phyloP scores from a whole-genome alignment of 2,888 invertebrate species.

The Dysmachus trigonus region DNA sequence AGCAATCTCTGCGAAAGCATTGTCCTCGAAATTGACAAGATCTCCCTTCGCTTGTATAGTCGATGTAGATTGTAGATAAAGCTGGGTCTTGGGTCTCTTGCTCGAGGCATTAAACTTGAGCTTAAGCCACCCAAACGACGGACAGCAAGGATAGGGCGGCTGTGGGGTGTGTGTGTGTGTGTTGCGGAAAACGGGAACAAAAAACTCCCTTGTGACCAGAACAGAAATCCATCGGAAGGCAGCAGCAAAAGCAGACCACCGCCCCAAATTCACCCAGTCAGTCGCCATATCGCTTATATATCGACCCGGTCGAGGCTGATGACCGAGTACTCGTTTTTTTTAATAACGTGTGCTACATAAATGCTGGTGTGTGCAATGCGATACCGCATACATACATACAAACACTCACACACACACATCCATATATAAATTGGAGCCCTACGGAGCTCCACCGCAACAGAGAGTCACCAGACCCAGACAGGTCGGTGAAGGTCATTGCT shows the following conservation, averaged over 20 bases:
- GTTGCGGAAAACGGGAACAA: not conserved
- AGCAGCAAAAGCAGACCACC: slow-evolving; percentile 20
- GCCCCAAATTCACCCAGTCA: slow-evolving; percentile 38
- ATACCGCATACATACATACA: not conserved
- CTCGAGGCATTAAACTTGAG: not conserved
- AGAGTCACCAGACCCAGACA: slow-evolving; percentile 55
- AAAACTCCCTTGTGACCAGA: not conserved
- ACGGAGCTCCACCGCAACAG: not conserved
- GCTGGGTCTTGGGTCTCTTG: not conserved
- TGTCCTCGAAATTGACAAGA: not conserved
- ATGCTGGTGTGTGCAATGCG: not conserved
- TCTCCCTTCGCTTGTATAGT: not conserved
- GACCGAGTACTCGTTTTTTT: slow-evolving; percentile 48
- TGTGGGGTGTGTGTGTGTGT: no score
- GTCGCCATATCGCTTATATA: slow-evolving; percentile 26
- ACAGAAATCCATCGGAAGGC: not conserved
- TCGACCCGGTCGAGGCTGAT: slow-evolving; percentile 48
- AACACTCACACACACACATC: not conserved
- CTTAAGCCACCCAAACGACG: not conserved
- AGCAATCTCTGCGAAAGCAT: not conserved
- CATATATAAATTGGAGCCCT: not conserved
- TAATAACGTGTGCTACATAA: slow-evolving; percentile 44
- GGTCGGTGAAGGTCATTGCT: slow-evolving; percentile 66
- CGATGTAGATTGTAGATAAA: not conserved
- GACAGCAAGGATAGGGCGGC: no score